Base-by-base conservation (phyloP, 2,888 invertebrate species). In the Agrilus mali region DNA sequence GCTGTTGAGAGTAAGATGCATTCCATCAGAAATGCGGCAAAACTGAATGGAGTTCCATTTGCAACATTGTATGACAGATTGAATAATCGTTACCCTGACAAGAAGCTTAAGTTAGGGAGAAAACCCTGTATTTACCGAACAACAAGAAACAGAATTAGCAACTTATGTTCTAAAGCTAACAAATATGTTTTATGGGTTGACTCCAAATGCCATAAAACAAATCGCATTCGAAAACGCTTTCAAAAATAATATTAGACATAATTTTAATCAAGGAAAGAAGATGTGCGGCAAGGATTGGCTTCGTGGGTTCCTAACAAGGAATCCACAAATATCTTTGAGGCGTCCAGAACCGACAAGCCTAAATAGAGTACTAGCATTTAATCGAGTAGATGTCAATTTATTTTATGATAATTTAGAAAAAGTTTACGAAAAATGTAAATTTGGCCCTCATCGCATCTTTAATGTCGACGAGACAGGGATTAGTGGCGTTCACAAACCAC, bases 271-370 rank as follows among this genome's bases (percentile, higher is more conserved):
- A 10, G 20, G 33, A 4, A 36, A 36, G n/a, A 36, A 31, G 16
- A 32, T 12, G 4, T 35, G 27, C 16, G 42, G 42, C 1, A 38
- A 33, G 34, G 34, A 43, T 6, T 39, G 34, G 43, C 33, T 41
- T 16, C 33, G 33, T 13, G 6, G 4, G 6, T 40, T 40, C 15
- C 7, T 40, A 33, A 33, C 16, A 13, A 33, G 40, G 2, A 4
- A 40, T 27, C 40, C 40, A 20, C 12, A 12, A 10, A 14, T 40
- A 17, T 33, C 33, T 32, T 34, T 40, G 14, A 33, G 40, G 4
- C 33, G 44, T 15, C 44, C 47, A 22, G 47, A 44, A 41, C 38
- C 45, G 34, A 45, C 45, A 10, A 47, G 45, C 20, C 38, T 47
- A 10, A 47, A 32, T 16, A 42, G 45, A 42, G 43, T 47, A 35